phyloP scores from a whole-genome alignment of 2,113 vertebrate genomes.

The Cochlearius cochlearius region DNA sequence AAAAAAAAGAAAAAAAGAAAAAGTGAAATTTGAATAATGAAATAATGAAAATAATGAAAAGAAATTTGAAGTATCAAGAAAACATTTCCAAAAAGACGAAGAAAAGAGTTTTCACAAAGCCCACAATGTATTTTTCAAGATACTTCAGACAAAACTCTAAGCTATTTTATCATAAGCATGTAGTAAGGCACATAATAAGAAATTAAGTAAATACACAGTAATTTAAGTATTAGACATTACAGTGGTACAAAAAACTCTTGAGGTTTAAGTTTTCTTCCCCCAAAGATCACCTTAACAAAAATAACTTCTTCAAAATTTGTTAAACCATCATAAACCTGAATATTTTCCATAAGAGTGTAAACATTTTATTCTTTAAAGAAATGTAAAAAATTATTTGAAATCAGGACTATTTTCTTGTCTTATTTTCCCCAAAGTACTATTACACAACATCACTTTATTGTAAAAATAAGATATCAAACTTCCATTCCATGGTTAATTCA shows the following conservation, averaged over 20 bases:
- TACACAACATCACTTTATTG: constrained; percentile 33
- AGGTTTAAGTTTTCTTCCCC: constrained; percentile 67
- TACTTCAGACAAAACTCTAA: constrained; percentile 77
- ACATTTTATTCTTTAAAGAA: constrained; percentile 70
- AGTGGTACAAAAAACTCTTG: constrained; percentile 82
- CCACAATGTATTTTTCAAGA: constrained; percentile 74
- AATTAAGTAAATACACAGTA: constrained; percentile 82
- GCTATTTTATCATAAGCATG: constrained; percentile 77
- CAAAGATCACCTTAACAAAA: constrained; percentile 84
- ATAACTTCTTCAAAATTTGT: constrained; percentile 84
- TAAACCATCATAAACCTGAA: constrained; percentile 82
- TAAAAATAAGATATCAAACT: background rate
- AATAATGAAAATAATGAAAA: too few relatives aligned
- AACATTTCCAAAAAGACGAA: constrained; percentile 67
- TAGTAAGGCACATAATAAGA: constrained; percentile 88
- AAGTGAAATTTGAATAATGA: too few relatives aligned
- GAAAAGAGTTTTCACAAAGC: constrained; percentile 70
- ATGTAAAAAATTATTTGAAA: constrained; percentile 63
- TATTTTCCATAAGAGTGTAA: constrained; percentile 81
- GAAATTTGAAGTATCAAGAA: constrained; percentile 52
- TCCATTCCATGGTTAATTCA: background rate
- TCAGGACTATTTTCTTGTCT: constrained; percentile 53
- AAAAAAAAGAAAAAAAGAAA: too few relatives aligned
- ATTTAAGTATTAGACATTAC: constrained; percentile 79
- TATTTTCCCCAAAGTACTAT: constrained; percentile 48